These are phyloP conservation scores for Podiceps cristatus DNA, from an alignment of 2,113 vertebrate species.

Conservation along the genomic window DNA sequence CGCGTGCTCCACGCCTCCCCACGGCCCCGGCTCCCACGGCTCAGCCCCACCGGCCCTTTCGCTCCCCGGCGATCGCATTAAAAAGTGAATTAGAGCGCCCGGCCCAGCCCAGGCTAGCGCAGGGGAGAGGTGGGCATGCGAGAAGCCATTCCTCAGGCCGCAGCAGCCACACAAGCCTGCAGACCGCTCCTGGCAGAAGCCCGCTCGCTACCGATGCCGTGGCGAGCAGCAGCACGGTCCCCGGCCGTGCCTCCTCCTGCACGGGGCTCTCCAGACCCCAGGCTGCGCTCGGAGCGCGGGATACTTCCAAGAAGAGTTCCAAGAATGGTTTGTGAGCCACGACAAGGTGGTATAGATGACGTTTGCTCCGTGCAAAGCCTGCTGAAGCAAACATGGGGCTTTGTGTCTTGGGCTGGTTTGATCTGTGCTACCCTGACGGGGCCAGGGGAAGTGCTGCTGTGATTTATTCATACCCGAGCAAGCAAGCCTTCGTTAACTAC, in stretches of 20 bases:
- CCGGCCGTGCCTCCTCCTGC: not conserved
- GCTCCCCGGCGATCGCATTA: accelerated
- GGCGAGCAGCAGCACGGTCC: not conserved
- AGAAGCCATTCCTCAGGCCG: accelerated
- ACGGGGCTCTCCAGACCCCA: accelerated
- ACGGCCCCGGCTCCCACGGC: accelerated
- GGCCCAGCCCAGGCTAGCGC: not conserved
- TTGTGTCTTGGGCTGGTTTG: not conserved
- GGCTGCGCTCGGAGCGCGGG: accelerated
- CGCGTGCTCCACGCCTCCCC: accelerated
- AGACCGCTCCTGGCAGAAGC: not conserved
- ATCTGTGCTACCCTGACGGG: not conserved
- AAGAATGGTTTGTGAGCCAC: accelerated
- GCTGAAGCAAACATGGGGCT: not conserved
- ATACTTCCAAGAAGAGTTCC: not conserved
- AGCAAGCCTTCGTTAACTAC: not conserved
- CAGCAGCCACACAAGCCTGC: accelerated
- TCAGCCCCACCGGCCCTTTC: not conserved
- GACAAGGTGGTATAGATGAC: accelerated
- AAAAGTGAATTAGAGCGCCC: accelerated
- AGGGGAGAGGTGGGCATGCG: accelerated
- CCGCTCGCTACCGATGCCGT: not conserved
- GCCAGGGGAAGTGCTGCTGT: not conserved
- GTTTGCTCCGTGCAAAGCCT: accelerated
- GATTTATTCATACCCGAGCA: not conserved